Percentiles rank a stretch among this genome's conserved stretches.
Evolutionary conservation across 2,888 invertebrate genomes (phyloP).

Genomic region (Chrysodeixis includens): DNA sequence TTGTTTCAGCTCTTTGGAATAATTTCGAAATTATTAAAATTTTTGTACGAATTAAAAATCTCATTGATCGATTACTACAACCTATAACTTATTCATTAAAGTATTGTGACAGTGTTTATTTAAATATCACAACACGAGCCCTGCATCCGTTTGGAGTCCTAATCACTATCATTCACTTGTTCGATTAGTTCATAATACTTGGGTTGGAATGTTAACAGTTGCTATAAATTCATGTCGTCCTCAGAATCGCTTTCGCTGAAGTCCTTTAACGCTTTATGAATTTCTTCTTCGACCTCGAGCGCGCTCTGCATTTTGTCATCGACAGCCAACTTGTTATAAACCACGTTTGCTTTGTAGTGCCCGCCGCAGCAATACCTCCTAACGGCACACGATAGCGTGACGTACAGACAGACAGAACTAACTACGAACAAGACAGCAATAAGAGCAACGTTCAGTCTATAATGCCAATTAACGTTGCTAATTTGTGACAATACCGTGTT

Average conservation of each 20-base stretch:
- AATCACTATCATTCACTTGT: slow-evolving; percentile 67
- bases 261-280: slow-evolving; percentile 80
- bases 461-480: slow-evolving; percentile 82
- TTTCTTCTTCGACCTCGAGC: slow-evolving; percentile 82
- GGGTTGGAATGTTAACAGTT: slow-evolving; percentile 66
- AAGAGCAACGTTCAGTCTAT: slow-evolving; percentile 80
- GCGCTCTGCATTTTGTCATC: slow-evolving; percentile 81
- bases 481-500: slow-evolving; percentile 81
- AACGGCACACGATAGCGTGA: slow-evolving; percentile 68
- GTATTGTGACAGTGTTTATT: slow-evolving; percentile 71
- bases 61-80: slow-evolving; percentile 33
- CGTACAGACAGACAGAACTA: slow-evolving; percentile 70
- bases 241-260: slow-evolving; percentile 83
- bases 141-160: slow-evolving; percentile 67
- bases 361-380: slow-evolving; percentile 72
- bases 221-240: slow-evolving; percentile 83
- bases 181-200: slow-evolving; percentile 75
- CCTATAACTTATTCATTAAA: slow-evolving; percentile 38
- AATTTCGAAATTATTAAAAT: slow-evolving; percentile 51
- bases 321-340: slow-evolving; percentile 80
- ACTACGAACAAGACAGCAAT: slow-evolving; percentile 75
- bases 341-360: slow-evolving; percentile 76
- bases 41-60: slow-evolving; percentile 58
- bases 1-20: slow-evolving; percentile 66
- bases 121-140: slow-evolving; percentile 77